Percentiles rank a stretch among this genome's conserved stretches.
Conservation (phyloP, 2,113 vertebrate species). For the Caloenas nicobarica region DNA sequence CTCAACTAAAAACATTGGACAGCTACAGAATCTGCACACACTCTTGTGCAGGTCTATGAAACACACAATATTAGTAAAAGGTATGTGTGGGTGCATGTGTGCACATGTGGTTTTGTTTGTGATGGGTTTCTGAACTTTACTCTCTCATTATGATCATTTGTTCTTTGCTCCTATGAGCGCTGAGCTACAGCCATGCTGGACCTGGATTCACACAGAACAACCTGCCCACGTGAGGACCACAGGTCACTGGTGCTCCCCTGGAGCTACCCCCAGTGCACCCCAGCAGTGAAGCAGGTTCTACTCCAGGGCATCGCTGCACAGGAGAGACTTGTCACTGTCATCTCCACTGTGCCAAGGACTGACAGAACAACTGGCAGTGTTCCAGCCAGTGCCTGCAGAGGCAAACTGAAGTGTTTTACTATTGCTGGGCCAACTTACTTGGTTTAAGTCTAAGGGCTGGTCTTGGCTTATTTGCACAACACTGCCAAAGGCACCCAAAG, state of each 20-base stretch:
- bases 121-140: neutral
- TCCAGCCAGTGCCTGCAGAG: neutral
- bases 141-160: neutral
- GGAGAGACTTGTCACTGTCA: neutral
- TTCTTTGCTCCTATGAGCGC: neutral
- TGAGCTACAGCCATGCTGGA: neutral
- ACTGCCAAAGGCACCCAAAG: neutral
- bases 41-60: neutral
- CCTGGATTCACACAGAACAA: neutral
- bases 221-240: accelerated
- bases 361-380: accelerated
- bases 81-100: accelerated
- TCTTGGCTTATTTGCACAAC: neutral
- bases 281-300: neutral
- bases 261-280: accelerated
- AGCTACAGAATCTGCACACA: neutral
- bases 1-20: neutral
- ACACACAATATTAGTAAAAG: neutral
- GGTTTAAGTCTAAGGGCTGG: neutral
- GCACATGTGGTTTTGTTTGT: neutral
- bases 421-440: neutral
- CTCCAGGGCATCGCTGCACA: accelerated
- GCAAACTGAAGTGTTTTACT: neutral
- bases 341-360: accelerated
- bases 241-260: neutral